Base-by-base conservation (phyloP, 2,113 vertebrate genomes). In the Marmota monax region DNA sequence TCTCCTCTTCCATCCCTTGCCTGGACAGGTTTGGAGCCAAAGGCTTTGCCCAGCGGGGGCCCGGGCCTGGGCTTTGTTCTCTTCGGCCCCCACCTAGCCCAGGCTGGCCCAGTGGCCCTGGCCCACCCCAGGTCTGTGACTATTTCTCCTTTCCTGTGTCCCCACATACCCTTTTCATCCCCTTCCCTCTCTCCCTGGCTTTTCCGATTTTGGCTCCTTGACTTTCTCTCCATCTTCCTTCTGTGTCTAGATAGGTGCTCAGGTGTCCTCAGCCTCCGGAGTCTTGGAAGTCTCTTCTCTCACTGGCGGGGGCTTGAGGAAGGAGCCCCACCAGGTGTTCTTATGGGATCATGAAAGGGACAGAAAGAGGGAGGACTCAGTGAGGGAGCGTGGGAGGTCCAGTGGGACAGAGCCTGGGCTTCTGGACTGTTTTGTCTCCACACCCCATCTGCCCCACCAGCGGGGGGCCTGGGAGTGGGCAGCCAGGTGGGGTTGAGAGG, bases 151-250 rank as follows among this genome's bases (percentile, higher is more conserved):
- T 51, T 27, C n/a, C 13, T 8, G 65, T 2, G 8, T 39, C 3
- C 32, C 9, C 34, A 20, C 0, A 42, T 2, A 1, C 10, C 45
- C 10, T 53, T 8, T 13, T 2, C 9, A 9, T 4, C 37, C n/a
- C 20, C 2, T 51, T 8, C 17, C 7, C 27, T 72, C 16, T 61
- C 27, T 78, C 32, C 58, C 37, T 53, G 29, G 32, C 5, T 6
- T 80, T 70, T 70, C 1, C 34, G 7, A 34, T 70, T 23, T 12
- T 56, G 16, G 25, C 37, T 27, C 12, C 65, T 63, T 45, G 22
- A 82, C 69, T 48, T 7, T 82, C 32, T 29, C 17, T 91, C 32
- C 5, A 2, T 84, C 67, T 76, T 74, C 20, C 20, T n/a, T 72
- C 63, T 12, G 29, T 69, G 5, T 13, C 8, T 7, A 48, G 82